Evolutionary conservation across 2,113 vertebrate species (phyloP).

Genomic region (Pterocles burchelli): DNA sequence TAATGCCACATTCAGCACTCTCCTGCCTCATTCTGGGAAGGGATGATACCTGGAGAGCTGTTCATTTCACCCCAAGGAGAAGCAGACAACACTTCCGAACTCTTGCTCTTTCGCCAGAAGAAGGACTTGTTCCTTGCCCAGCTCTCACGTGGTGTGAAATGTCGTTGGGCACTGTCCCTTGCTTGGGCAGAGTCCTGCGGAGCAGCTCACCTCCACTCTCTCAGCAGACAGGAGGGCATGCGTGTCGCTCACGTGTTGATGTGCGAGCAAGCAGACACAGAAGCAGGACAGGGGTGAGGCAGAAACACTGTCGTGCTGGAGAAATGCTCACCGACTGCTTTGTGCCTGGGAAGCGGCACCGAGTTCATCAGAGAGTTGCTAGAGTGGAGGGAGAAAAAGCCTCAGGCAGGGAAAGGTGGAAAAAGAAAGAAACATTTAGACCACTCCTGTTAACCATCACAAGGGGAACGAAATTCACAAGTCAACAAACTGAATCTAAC

Average conservation of each 20-base stretch:
- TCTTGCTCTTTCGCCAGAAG: background rate
- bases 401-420: background rate
- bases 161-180: background rate
- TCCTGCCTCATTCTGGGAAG: background rate
- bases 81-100: background rate
- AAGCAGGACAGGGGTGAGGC: background rate
- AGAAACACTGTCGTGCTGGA: background rate
- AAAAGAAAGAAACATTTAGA: background rate
- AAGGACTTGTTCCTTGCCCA: background rate
- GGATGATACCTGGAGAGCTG: background rate
- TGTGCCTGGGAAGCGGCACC: background rate
- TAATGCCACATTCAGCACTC: background rate
- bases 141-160: background rate
- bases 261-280: background rate
- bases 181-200: background rate
- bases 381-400: background rate
- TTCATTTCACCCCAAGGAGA: background rate
- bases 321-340: background rate
- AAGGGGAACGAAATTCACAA: background rate
- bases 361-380: background rate
- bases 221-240: background rate
- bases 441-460: fast-evolving
- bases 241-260: background rate
- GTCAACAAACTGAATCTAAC: background rate
- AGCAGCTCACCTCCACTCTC: background rate